Base-by-base conservation (phyloP, 2,113 vertebrate species). In the Rallus limicola region DNA sequence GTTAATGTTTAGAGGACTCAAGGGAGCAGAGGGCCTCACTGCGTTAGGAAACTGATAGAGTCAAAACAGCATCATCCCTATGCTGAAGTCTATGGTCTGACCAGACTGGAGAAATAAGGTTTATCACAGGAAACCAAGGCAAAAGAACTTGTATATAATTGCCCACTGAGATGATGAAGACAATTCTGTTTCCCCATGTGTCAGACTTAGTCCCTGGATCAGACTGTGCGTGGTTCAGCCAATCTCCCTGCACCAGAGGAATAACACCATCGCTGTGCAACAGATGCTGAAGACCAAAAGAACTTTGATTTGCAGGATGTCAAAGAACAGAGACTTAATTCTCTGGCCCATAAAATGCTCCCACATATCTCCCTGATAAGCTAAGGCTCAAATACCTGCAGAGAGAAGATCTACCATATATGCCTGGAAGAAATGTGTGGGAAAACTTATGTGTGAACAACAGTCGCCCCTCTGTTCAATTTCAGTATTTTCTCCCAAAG, bases 1-100 rank as follows among this genome's bases (percentile, higher is more conserved):
- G 50, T 84, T 85, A 91, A 90, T 85, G 82, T 82, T 94, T 58
- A 93, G 70, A 95, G 44, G 82, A 36, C 86, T 44, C 93, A 93
- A 44, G 72, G 44, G 80, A 88, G n/a, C 1, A 28, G 31, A 64
- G 29, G 24, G 24, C 26, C 60, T 77, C 26, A 9, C 5, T 34
- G 68, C 5, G 3, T 75, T 60, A 78, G 44, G 62, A 83, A 90
- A 91, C 5, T 44, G 92, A 86, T 82, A 71, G 10, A 91, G 36
- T 56, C 44, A 82, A 77, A 85, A 28, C 33, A 58, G 68, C 68
- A 90, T 13, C 53, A 75, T 78, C 58, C 34, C 31, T 65, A 6
- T 7, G 13, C 48, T 79, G 60, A 92, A 81, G 64, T 34, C 40
- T 53, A 3, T 12, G 12, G 40, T 77, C 58, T 91, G 68, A 62